Percentiles rank a stretch among this genome's conserved stretches.
These are phyloP conservation scores for Drosophila kanapiae DNA, from an alignment of 1,140 invertebrate species.

Conservation along the genomic window DNA sequence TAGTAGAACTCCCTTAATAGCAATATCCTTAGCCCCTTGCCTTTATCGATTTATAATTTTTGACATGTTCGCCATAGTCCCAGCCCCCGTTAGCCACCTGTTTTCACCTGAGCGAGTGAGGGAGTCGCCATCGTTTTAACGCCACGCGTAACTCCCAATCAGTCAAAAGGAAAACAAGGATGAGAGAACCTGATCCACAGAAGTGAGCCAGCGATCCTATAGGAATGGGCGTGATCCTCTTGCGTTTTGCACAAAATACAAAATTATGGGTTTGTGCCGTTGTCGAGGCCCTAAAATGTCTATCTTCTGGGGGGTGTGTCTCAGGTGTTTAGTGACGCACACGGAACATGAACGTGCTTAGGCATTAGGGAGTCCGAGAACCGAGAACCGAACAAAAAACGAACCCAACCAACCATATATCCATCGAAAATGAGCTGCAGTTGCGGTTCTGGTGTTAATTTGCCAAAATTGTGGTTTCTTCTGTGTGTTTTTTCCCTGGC, in stretches of 20 bases:
- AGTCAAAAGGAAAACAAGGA: not conserved
- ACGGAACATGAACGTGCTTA: slow-evolving; percentile 78
- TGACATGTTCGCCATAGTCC: slow-evolving; percentile 5
- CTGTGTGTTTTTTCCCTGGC: slow-evolving; percentile 2
- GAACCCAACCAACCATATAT: slow-evolving; percentile 16
- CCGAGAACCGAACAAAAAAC: not conserved
- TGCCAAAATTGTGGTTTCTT: slow-evolving; percentile 74
- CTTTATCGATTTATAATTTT: slow-evolving; percentile 44
- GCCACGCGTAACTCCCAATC: slow-evolving; percentile 62
- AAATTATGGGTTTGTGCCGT: slow-evolving; percentile 77
- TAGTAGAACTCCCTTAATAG: not conserved
- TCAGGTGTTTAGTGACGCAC: slow-evolving; percentile 74
- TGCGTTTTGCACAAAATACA: slow-evolving; percentile 73
- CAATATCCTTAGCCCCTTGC: not conserved
- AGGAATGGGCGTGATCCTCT: slow-evolving; percentile 65
- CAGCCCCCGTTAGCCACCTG: slow-evolving; percentile 60
- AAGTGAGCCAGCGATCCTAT: slow-evolving; percentile 13
- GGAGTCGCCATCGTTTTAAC: slow-evolving; percentile 68
- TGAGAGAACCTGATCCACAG: slow-evolving; percentile 3
- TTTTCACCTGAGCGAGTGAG: slow-evolving; percentile 64
- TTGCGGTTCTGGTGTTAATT: slow-evolving; percentile 71
- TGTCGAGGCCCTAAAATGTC: slow-evolving; percentile 16
- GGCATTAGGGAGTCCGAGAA: slow-evolving; percentile 72
- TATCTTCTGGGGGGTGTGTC: slow-evolving; percentile 61
- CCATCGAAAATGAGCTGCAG: slow-evolving; percentile 47